Conservation (phyloP, 2,113 vertebrate genomes). For the Albula glossodonta region DNA sequence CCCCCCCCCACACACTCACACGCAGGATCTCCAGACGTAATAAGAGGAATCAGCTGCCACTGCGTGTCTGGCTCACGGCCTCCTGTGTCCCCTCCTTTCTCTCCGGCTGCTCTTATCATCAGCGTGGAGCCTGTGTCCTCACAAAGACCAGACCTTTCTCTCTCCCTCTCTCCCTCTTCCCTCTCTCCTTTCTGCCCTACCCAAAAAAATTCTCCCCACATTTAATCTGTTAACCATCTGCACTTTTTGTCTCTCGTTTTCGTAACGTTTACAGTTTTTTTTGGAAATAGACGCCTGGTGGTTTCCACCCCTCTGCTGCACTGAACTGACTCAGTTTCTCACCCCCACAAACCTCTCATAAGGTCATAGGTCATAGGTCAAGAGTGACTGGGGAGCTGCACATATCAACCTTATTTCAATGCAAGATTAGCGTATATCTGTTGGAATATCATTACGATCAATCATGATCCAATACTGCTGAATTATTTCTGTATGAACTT, state of each 20-base stretch:
- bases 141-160: constrained; percentile 36
- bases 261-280: constrained; percentile 42
- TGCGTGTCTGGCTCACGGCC: constrained; percentile 60
- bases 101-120: constrained; percentile 39
- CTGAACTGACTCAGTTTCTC: constrained; percentile 43
- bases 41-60: constrained; percentile 74
- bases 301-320: constrained; percentile 52
- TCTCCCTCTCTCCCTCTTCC: constrained; percentile 9
- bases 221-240: constrained; percentile 45
- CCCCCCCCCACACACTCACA: too few species aligned
- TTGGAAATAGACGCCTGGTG: constrained; percentile 58
- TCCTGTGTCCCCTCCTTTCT: constrained; percentile 49
- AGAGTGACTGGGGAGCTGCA: constrained; percentile 35
- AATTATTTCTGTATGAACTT: not conserved
- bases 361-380: constrained; percentile 53
- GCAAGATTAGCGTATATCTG: too few species aligned
- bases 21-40: constrained; percentile 79
- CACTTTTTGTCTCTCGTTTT: constrained; percentile 58
- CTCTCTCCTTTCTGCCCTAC: constrained; percentile 37
- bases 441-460: too few species aligned
- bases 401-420: constrained; percentile 33
- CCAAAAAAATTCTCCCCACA: constrained; percentile 50
- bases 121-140: constrained; percentile 54
- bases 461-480: too few species aligned
- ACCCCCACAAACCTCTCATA: constrained; percentile 42